Percentiles rank a stretch among this genome's conserved stretches.
Evolutionary conservation across 1,140 invertebrate species (phyloP).

Genomic region (Brachionus rotundiformis): DNA sequence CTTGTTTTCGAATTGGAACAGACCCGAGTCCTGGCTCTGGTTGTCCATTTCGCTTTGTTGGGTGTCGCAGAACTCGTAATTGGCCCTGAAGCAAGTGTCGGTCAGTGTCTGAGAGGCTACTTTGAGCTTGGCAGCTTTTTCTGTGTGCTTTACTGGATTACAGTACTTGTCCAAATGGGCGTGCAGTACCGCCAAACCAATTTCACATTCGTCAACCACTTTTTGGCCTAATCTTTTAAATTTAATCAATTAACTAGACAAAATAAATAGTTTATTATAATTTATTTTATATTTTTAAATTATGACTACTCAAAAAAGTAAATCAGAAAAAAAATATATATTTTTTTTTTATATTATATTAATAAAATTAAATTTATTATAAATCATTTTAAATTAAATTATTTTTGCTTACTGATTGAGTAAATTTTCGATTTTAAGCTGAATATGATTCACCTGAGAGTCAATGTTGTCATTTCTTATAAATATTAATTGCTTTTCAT

Average conservation of each 20-base stretch:
- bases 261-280: not conserved
- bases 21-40: conserved; percentile 23
- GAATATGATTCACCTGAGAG: not conserved
- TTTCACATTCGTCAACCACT: conserved; percentile 34
- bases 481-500: not conserved
- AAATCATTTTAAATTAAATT: not conserved
- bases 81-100: not conserved
- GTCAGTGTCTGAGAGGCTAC: conserved; percentile 33
- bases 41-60: not conserved
- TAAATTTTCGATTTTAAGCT: conserved; percentile 10
- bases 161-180: conserved; percentile 5
- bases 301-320: no score
- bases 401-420: not conserved
- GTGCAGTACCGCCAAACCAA: conserved; percentile 23
- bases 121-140: not conserved
- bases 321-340: not conserved
- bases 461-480: not conserved
- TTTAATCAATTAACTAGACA: not conserved
- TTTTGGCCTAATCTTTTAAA: not conserved
- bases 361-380: not conserved
- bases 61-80: not conserved
- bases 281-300: no score
- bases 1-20: conserved; percentile 41
- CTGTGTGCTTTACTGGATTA: not conserved
- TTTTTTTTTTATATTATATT: not conserved